Percentiles rank a stretch among this genome's conserved stretches.
Evolutionary conservation across 2,797 vertebrate genomes (phyloP).

Genomic region (Eleutherodactylus coqui): DNA sequence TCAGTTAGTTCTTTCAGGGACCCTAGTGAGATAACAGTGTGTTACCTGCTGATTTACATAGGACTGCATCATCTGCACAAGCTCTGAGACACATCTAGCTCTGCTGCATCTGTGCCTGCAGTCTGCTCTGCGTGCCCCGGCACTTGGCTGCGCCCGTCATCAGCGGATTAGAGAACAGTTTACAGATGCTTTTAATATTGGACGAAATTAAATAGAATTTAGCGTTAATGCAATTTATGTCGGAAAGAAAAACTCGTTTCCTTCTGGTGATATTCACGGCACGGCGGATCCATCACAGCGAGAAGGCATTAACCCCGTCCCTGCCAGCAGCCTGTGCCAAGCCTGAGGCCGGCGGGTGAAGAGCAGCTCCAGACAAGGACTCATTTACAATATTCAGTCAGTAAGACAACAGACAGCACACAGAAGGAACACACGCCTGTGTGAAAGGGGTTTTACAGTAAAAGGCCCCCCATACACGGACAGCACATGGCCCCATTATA

Average conservation of each 20-base stretch:
- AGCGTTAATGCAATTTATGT: conserved; percentile 10
- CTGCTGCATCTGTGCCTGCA: background rate
- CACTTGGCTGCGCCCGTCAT: background rate
- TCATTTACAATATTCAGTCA: no score
- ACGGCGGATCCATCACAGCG: background rate
- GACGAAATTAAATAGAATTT: background rate
- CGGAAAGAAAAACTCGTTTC: background rate
- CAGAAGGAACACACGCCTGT: no score
- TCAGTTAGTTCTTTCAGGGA: no score
- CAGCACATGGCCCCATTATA: no score
- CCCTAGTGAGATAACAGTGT: no score
- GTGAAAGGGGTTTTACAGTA: no score
- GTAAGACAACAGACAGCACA: no score
- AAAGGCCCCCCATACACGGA: no score
- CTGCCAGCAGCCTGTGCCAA: background rate
- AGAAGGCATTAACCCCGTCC: background rate
- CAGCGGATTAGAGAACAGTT: background rate
- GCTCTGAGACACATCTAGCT: background rate
- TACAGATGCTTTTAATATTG: conserved; percentile 9
- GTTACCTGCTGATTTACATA: background rate
- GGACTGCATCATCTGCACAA: background rate
- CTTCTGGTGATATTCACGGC: background rate
- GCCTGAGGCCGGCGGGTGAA: no score
- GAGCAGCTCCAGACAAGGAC: no score
- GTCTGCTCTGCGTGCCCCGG: background rate